phyloP scores from a whole-genome alignment of 2,888 invertebrate species.

The Hesperia comma region DNA sequence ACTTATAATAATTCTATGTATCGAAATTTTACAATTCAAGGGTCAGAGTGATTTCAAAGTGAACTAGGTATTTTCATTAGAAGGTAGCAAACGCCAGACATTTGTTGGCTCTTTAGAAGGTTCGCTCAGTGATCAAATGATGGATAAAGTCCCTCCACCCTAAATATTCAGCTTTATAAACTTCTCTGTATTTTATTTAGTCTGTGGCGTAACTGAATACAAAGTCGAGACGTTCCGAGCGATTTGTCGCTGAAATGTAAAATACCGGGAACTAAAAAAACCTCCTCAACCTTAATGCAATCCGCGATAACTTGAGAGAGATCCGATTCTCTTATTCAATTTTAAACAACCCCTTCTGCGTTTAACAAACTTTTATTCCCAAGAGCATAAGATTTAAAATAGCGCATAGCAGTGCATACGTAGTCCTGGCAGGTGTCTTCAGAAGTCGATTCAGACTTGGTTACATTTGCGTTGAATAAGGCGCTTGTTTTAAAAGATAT shows the following conservation, averaged over 20 bases:
- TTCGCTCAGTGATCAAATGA: no score
- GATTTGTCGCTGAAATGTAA: constrained; percentile 62
- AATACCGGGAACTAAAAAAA: constrained; percentile 55
- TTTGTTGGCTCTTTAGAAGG: no score
- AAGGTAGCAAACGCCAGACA: no score
- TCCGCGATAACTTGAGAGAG: constrained; percentile 59
- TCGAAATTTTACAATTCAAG: no score
- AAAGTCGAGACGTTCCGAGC: constrained; percentile 50
- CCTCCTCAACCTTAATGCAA: constrained; percentile 45
- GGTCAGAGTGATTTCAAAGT: no score
- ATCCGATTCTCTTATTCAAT: constrained; percentile 58
- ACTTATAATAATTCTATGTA: no score
- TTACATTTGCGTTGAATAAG: constrained; percentile 11
- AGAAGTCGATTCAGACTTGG: constrained; percentile 32
- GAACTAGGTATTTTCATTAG: no score
- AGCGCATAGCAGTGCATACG: constrained; percentile 1
- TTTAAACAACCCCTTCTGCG: constrained; percentile 43
- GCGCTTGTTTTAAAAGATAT: constrained; percentile 2
- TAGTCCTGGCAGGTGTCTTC: constrained; percentile 30
- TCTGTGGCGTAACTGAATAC: constrained; percentile 26
- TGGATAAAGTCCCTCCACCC: no score
- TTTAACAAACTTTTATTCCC: constrained; percentile 39
- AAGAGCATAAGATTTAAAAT: constrained; percentile 42
- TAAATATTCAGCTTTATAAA: background rate
- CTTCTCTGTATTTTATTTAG: constrained; percentile 13